Base-by-base conservation (phyloP, 2,888 invertebrate species). In the Diplolepis rosae region DNA sequence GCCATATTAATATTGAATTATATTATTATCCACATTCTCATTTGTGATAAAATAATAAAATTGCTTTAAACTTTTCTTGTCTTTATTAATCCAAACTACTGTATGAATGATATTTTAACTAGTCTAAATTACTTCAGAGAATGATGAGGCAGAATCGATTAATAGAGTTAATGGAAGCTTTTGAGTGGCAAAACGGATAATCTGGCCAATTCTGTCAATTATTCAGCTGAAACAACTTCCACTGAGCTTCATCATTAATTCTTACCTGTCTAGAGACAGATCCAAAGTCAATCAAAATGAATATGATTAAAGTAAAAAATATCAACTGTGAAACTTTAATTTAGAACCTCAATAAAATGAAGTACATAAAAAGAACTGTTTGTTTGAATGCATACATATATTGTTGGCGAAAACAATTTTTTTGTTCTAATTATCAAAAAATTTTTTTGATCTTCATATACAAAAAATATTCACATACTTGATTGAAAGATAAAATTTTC, bases 71-170 rank as follows among this genome's bases (percentile, higher is more conserved):
- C 24, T 61, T 61, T 39, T 61, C 61, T 61, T 61, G 39, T n/a
- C 24, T 39, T 61, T 35, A 35, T 39, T 61, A 61, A 61, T 61
- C 24, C 61, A 61, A 61, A 22, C 61, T 39, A 61, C n/a, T 7
- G 24, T 61, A 61, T 39, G 22, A 39, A n/a, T 61, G 61, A 39
- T 39, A 39, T 61, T 61, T 61, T 39, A 61, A 39, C 35, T 35
- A 61, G 39, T n/a, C 35, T n/a, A 35, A 22, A 22, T 61, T 61
- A 61, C 61, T 22, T n/a, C 56, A 18, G 56, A 35, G 56, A 56
- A 35, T 56, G 56, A 56, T 56, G 61, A 22, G 61, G 39, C 39
- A 27, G 39, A 61, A 61, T 61, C 39, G 61, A 61, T 61, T 61
- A 61, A 39, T 39, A n/a, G 61, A 61, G 39, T 61, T 39, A 39